Percentiles rank a stretch among this genome's conserved stretches.
These are phyloP conservation scores for Dichetophora obliterata DNA, from an alignment of 2,888 invertebrate genomes.

Conservation along the genomic window DNA sequence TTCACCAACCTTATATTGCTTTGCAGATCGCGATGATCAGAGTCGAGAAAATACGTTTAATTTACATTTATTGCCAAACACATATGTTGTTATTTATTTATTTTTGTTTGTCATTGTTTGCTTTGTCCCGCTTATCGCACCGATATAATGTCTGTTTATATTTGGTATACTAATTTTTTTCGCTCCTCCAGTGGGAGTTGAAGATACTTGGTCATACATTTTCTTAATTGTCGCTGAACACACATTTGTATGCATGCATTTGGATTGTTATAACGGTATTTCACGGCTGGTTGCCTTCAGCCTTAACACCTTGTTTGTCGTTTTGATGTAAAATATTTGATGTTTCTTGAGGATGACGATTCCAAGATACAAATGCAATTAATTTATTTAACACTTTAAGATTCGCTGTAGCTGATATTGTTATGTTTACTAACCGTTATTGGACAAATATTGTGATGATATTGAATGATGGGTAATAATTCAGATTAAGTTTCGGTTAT, in stretches of 20 bases:
- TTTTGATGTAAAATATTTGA: neutral
- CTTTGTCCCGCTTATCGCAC: neutral
- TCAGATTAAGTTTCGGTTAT: too few species aligned
- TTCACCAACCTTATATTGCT: too few species aligned
- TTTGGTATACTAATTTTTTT: too few species aligned
- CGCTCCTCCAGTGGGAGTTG: too few species aligned
- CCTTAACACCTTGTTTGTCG: neutral
- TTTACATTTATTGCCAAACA: conserved; percentile 1
- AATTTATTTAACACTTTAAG: too few species aligned
- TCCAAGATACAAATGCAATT: too few species aligned
- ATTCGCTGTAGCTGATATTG: too few species aligned
- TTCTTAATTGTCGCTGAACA: neutral
- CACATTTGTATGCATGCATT: neutral
- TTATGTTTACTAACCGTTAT: too few species aligned
- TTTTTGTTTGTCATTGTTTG: neutral
- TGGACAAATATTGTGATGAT: too few species aligned
- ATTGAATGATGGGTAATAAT: too few species aligned
- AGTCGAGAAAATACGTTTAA: neutral
- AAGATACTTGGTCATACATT: neutral
- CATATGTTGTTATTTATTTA: neutral
- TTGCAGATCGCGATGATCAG: neutral
- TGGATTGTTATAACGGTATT: neutral
- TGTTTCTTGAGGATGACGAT: too few species aligned
- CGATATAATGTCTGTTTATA: too few species aligned
- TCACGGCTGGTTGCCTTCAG: neutral